These are phyloP conservation scores for Helicoverpa zea DNA, from an alignment of 1,140 invertebrate genomes.

Conservation along the genomic window DNA sequence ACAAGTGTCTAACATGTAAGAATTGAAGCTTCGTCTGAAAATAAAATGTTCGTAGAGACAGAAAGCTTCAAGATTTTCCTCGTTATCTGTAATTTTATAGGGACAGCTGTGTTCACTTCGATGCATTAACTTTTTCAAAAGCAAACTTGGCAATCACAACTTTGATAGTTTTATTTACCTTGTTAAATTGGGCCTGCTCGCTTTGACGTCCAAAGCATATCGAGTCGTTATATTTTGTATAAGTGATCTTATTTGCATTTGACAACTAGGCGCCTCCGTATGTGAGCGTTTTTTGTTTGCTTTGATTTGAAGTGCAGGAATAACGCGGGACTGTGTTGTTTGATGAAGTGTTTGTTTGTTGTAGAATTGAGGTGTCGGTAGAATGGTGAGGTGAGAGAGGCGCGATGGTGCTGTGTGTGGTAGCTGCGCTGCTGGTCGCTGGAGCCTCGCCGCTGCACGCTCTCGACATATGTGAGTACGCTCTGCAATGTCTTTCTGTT, in stretches of 20 bases:
- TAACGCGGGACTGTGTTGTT: background rate
- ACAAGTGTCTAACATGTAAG: constrained; percentile 41
- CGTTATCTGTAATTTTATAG: constrained; percentile 29
- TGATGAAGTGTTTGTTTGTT: background rate
- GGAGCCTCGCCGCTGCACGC: constrained; percentile 62
- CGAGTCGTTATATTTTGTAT: background rate
- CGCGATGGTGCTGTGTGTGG: constrained; percentile 76
- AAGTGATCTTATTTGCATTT: constrained; percentile 30
- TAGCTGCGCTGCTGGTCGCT: constrained; percentile 66
- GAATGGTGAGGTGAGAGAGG: constrained; percentile 78
- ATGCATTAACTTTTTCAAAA: constrained; percentile 22
- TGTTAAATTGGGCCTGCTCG: background rate
- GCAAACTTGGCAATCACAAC: background rate
- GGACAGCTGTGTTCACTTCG: background rate
- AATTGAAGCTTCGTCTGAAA: constrained; percentile 35
- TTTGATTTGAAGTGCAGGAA: constrained; percentile 5
- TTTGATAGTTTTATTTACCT: constrained; percentile 13
- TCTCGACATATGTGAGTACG: constrained; percentile 78
- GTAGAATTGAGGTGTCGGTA: constrained; percentile 65
- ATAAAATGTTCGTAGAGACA: background rate
- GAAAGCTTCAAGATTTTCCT: constrained; percentile 1
- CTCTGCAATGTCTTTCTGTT: background rate
- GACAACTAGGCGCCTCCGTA: background rate
- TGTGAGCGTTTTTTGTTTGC: background rate
- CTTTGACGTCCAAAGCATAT: background rate